These are phyloP conservation scores for Pachydiplax longipennis DNA, from an alignment of 2,888 invertebrate genomes.

Conservation along the genomic window DNA sequence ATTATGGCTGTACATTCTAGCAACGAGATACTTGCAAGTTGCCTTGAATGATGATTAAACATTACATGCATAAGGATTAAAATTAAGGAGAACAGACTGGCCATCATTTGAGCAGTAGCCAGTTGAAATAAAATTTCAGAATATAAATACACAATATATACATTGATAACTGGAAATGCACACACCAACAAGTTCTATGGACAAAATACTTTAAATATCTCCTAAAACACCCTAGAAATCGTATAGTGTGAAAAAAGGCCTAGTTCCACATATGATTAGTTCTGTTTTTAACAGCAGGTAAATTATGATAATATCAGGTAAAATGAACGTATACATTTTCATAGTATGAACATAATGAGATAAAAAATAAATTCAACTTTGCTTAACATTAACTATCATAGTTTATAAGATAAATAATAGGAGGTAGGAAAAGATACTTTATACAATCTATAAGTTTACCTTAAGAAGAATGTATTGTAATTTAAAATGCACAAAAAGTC, in stretches of 20 bases:
- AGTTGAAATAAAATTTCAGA: background rate
- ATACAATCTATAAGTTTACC: background rate
- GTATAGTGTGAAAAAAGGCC: conserved; percentile 9
- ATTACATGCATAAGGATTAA: background rate
- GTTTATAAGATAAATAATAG: background rate
- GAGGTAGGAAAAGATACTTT: background rate
- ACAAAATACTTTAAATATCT: conserved; percentile 41
- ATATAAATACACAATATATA: conserved; percentile 27
- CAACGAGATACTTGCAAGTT: conserved; percentile 4
- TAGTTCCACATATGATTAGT: conserved; percentile 18
- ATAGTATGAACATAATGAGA: background rate
- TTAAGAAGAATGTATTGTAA: background rate
- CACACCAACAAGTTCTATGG: conserved; percentile 38
- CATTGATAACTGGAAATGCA: conserved; percentile 37
- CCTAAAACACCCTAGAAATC: conserved; percentile 30
- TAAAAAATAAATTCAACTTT: background rate
- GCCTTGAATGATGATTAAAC: background rate
- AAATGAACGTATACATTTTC: background rate
- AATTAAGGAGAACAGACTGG: background rate
- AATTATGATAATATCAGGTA: background rate
- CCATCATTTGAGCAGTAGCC: conserved; percentile 38
- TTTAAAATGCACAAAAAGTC: background rate
- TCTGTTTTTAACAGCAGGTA: conserved; percentile 22
- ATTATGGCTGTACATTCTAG: conserved; percentile 11
- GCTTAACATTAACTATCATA: background rate